Evolutionary conservation across 2,888 invertebrate species (phyloP).

Genomic region (Bellardia pandia): DNA sequence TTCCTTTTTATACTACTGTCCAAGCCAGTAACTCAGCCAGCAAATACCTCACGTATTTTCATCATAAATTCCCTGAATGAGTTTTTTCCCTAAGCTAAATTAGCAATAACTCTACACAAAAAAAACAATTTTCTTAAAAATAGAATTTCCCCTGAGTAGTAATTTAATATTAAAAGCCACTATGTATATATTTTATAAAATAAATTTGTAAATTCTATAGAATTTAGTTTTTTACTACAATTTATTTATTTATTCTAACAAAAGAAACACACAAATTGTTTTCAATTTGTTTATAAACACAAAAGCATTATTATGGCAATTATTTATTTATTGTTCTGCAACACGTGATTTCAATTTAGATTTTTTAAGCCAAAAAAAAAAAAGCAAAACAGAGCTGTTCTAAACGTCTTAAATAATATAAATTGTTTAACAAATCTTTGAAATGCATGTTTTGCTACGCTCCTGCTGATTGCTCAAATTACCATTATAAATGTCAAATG

Average conservation of each 20-base stretch:
- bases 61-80: too few relatives aligned
- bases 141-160: not conserved
- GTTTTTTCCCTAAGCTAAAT: not conserved
- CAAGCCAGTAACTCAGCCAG: too few relatives aligned
- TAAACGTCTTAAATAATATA: not conserved
- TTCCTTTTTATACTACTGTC: too few relatives aligned
- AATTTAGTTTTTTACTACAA: not conserved
- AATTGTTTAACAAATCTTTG: not conserved
- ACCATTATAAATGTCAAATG: slow-evolving; percentile 37
- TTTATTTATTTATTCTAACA: not conserved
- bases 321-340: slow-evolving; percentile 39
- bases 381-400: not conserved
- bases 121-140: not conserved
- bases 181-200: not conserved
- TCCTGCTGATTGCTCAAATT: slow-evolving; percentile 9
- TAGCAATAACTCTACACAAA: not conserved
- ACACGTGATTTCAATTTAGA: slow-evolving; percentile 42
- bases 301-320: slow-evolving; percentile 10
- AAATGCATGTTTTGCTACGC: not conserved
- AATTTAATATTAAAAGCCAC: not conserved
- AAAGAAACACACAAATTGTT: not conserved
- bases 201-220: not conserved
- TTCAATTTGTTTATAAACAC: slow-evolving; percentile 21
- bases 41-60: too few relatives aligned
- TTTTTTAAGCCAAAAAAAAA: not conserved